Base-by-base conservation (phyloP, 92 coral and sea anemone species). In the Diadumene lineata region DNA sequence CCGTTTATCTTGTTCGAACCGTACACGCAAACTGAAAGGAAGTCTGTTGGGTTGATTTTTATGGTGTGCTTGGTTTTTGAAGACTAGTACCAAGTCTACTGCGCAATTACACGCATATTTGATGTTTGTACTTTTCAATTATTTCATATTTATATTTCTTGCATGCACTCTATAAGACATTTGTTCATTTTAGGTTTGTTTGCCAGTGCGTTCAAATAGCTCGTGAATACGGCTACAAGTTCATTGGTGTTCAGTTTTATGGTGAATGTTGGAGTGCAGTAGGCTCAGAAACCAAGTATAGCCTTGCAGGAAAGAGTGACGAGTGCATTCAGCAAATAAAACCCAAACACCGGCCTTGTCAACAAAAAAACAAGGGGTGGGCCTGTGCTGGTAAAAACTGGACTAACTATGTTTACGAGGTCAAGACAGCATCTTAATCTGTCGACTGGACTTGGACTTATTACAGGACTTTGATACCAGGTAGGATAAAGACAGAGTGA, bases 241-340 rank as follows among this genome's bases (percentile, higher is more conserved):
- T 13, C 69, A 64, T 64, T 32, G 69, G 69, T 7, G 26, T 64
- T 34, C 69, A 64, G 50, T 64, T 64, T 44, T 64, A 64, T 46
- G 69, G 69, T 25, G 69, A 64, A 11, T 64, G 69, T 16, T 64
- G 69, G 69, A 64, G 69, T 24, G 69, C 48, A 6, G 48, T 38
- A 38, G 48, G 13, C 6, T 38, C 48, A 6, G 48, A 13, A 6
- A 13, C 48, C 13, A 6, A 4, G 13, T 38, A 38, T 38, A 38
- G 13, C 13, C 7, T 4, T 4, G 48, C 48, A 38, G 48, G 48
- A 38, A 6, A 13, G 6, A 4, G 7, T 38, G 48, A 38, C 6
- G 13, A 38, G 6, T 38, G 48, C 13, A 13, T 38, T 38, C 48
- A 38, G 13, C 48, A 38, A 38, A 38, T 38, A 38, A 38, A 13